Base-by-base conservation (phyloP, 2,888 invertebrate genomes). In the Tenodera sinensis region DNA sequence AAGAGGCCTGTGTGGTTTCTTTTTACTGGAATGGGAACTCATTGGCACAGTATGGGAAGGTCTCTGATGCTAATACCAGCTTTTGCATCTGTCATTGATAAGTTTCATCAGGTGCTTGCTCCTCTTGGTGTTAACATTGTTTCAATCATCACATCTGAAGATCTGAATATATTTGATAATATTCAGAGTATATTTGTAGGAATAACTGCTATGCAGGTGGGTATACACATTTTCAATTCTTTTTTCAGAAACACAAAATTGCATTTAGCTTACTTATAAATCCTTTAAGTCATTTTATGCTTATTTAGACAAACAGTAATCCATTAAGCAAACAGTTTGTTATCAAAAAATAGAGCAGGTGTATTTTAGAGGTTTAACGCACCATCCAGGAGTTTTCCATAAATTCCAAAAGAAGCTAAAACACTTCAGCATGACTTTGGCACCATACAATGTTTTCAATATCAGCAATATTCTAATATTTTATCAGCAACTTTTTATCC, bases 11-110 rank as follows among this genome's bases (percentile, higher is more conserved):
- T 98, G 1, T 98, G 98, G 96, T 98, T 97, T 93, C 96, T 98
- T 83, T 98, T 98, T 94, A 97, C 98, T 88, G 98, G 98, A 71
- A 97, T 98, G 97, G 97, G 98, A 1, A 96, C 97, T 0, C 97
- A 98, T 92, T 98, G 98, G 98, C 93, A 96, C 20, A 96, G 96
- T 91, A 98, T 98, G 97, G 98, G 97, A 6, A 93, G 94, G 15
- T 94, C 96, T 83, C 94, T 98, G 85, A 95, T 98, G 95, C 93
- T 94, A 91, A 94, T 98, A 47, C 96, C 97, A 0, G 93, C 95
- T 4, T 98, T 98, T 92, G 95, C 95, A 81, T 94, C 95, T 85
- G 96, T 97, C 27, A 96, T 98, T 91, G 93, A 96, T 90, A 95
- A 94, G 91, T 96, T 96, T 90, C 95, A 96, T 92, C 94, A 94